Base-by-base conservation (phyloP, 2,888 invertebrate species). In the Ochropacha duplaris region DNA sequence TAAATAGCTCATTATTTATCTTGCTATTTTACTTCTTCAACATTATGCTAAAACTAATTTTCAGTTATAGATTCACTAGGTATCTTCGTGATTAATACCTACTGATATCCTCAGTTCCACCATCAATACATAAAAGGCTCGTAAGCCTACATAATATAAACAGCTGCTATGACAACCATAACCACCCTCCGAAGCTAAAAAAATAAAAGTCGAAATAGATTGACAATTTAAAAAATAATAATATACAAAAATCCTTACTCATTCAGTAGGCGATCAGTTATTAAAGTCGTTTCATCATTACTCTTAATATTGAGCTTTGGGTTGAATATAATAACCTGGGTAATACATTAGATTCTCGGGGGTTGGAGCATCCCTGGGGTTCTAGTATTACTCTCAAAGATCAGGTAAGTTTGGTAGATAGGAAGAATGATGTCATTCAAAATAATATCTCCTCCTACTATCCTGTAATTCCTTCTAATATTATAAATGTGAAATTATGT, bases 201-300 rank as follows among this genome's bases (percentile, higher is more conserved):
- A 22, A 5, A 16, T 24, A 59, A 59, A 67, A 71, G 64, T 68
- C 55, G 16, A 26, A 16, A 36, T 36, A n/a, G 36, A 36, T 6
- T 36, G n/a, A n/a, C 36, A 64, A 62, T 56, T 55, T 57, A 64
- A 60, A 56, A 57, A n/a, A n/a, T n/a, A n/a, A n/a, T n/a, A n/a
- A n/a, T n/a, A 57, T 39, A 56, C 28, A 55, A 58, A 65, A 63
- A 60, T 62, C 67, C 65, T 62, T 71, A 71, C 70, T 74, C 73
- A 75, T 74, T 67, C 63, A 56, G 61, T 72, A 71, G 74, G 79
- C 81, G 80, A 86, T 86, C 81, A 79, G 76, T 76, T 76, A 78
- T 72, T 73, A 75, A 82, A 75, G 52, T 52, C 74, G 87, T 84
- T 79, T 75, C 79, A 84, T 90, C 90, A 88, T 87, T 84, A 84